Base-by-base conservation (phyloP, 2,888 invertebrate genomes). In the Zelleria hepariella region DNA sequence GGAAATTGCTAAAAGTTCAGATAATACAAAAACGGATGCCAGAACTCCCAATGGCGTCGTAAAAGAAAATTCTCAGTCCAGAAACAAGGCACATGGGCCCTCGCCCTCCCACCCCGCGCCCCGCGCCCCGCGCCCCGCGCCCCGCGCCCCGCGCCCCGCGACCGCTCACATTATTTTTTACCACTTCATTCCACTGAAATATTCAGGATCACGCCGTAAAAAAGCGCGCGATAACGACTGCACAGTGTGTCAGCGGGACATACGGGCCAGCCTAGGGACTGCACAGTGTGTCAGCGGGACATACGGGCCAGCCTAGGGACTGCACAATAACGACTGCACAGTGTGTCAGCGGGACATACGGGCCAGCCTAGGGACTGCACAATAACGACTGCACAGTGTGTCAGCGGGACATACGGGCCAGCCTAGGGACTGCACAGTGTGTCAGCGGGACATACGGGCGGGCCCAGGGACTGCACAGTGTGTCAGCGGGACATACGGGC, bases 1-100 rank as follows among this genome's bases (percentile, higher is more conserved):
- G 55, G 55, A 55, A 55, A 55, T 55, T 55, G 55, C 55, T 55
- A 20, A 55, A 55, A 55, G 27, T 55, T 55, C 55, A 32, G 55
- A 55, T 55, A 55, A 55, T 55, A 55, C 55, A 55, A 55, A 55
- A 55, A 32, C 55, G 55, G 55, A 55, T 55, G 55, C 55, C 55
- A 55, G 55, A 32, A 55, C 32, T 55, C 55, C 55, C 55, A 55
- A 55, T 55, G 27, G 55, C 20, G 20, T 55, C 55, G 55, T 55
- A 55, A 55, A 55, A 55, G 55, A 32, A 55, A 32, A 55, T 32
- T 55, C 32, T 55, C 55, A 32, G 55, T 55, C 32, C 32, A 53
- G 51, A 53, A 21, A 55, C 32, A 55, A 32, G 55, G 55, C 55
- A 23, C 32, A 20, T 8, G 55, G 55, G 55, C 18, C 55, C 27